Evolutionary conservation across 2,113 vertebrate species (phyloP).

Genomic region (Salminus brasiliensis): DNA sequence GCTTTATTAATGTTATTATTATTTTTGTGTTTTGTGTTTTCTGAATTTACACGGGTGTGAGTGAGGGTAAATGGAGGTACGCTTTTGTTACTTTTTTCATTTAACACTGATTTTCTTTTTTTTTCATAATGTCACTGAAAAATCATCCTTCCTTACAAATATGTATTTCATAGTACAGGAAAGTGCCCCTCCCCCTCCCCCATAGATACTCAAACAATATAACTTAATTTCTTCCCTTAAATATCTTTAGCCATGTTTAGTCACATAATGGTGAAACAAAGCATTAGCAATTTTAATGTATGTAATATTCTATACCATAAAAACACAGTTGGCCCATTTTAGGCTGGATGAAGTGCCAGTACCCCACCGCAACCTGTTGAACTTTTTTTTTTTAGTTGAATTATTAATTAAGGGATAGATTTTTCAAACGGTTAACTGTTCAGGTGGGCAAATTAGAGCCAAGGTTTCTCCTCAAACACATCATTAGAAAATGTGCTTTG

Average conservation of each 20-base stretch:
- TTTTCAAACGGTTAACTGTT: too few relatives aligned
- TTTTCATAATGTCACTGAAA: slow-evolving; percentile 40
- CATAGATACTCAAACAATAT: background rate
- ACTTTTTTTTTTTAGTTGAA: too few relatives aligned
- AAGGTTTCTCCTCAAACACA: background rate
- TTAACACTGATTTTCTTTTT: slow-evolving; percentile 55
- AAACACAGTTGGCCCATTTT: background rate
- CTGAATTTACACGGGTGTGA: slow-evolving; percentile 82
- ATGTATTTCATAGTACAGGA: slow-evolving; percentile 34
- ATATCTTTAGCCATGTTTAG: slow-evolving; percentile 10
- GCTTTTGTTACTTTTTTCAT: slow-evolving; percentile 78
- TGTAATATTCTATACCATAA: background rate
- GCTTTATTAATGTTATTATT: too few relatives aligned
- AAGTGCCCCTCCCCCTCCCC: background rate
- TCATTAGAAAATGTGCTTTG: background rate
- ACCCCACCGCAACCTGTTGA: too few relatives aligned
- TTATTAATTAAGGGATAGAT: too few relatives aligned
- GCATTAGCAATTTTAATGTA: background rate
- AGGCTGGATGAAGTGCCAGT: background rate
- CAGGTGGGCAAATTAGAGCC: background rate
- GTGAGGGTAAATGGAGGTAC: slow-evolving; percentile 85
- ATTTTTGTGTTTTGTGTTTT: slow-evolving; percentile 65
- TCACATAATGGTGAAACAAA: background rate
- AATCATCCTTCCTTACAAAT: slow-evolving; percentile 32
- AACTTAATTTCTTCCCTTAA: background rate